phyloP scores from a whole-genome alignment of 2,888 invertebrate genomes.

The Bombylius discolor region DNA sequence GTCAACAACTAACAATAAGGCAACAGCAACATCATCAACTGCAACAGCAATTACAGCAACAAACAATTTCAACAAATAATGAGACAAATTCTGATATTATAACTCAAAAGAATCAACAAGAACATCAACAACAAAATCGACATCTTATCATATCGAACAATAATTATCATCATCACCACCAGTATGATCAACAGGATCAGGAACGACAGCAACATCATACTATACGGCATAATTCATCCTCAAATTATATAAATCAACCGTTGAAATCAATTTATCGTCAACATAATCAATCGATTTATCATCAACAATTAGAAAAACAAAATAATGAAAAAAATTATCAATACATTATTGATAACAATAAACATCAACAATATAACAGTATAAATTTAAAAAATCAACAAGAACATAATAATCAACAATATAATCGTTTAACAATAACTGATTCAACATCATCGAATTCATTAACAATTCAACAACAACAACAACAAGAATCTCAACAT shows the following conservation, averaged over 20 bases:
- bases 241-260: too few relatives aligned
- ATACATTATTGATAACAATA: conserved; percentile 1
- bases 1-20: conserved; percentile 19
- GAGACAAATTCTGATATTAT: background rate
- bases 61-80: conserved; percentile 6
- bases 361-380: background rate
- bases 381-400: conserved; percentile 6
- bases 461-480: conserved; percentile 1
- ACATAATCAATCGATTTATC: too few relatives aligned
- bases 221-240: background rate
- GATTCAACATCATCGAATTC: background rate
- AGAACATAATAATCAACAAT: conserved; percentile 12
- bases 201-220: background rate
- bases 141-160: background rate
- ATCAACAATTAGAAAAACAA: too few relatives aligned
- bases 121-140: background rate
- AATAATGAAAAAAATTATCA: conserved; percentile 3
- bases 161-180: background rate
- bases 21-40: background rate
- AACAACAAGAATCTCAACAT: background rate
- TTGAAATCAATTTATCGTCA: too few relatives aligned
- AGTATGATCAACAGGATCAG: background rate
- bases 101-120: too few relatives aligned
- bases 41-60: conserved; percentile 2
- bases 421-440: conserved; percentile 7